These are phyloP conservation scores for Ischnura elegans DNA, from an alignment of 2,888 invertebrate species.

Conservation along the genomic window DNA sequence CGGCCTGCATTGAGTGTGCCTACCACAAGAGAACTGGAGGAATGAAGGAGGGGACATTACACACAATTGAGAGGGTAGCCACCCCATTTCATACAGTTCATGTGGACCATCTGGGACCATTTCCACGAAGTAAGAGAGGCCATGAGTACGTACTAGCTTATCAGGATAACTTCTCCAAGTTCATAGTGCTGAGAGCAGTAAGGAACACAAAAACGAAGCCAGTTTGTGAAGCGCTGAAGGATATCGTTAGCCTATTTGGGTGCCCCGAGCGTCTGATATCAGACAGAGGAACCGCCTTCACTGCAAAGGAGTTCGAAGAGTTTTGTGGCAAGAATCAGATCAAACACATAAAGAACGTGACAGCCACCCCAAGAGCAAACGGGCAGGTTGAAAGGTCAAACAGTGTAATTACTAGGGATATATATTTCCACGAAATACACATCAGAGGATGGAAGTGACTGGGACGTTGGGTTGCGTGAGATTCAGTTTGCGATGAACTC, in stretches of 20 bases:
- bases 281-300: not conserved
- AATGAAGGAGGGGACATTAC: constrained; percentile 37
- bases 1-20: constrained; percentile 71
- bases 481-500: constrained; percentile 3
- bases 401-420: not conserved
- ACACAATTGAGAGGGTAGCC: too few species aligned
- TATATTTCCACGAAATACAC: not conserved
- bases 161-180: constrained; percentile 3
- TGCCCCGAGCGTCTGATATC: not conserved
- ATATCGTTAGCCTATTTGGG: constrained; percentile 7
- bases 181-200: not conserved
- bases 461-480: not conserved
- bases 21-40: constrained; percentile 69
- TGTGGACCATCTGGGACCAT: constrained; percentile 57
- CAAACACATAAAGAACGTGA: not conserved
- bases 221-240: constrained; percentile 14
- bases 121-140: not conserved
- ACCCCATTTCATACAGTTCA: constrained; percentile 39
- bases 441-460: not conserved
- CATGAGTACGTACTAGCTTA: constrained; percentile 25
- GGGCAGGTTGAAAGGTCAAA: not conserved
- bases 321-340: not conserved
- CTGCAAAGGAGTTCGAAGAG: not conserved
- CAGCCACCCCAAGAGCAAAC: not conserved
- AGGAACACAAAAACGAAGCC: not conserved